Conservation (phyloP, 2,888 invertebrate species). For the Mythimna vitellina region DNA sequence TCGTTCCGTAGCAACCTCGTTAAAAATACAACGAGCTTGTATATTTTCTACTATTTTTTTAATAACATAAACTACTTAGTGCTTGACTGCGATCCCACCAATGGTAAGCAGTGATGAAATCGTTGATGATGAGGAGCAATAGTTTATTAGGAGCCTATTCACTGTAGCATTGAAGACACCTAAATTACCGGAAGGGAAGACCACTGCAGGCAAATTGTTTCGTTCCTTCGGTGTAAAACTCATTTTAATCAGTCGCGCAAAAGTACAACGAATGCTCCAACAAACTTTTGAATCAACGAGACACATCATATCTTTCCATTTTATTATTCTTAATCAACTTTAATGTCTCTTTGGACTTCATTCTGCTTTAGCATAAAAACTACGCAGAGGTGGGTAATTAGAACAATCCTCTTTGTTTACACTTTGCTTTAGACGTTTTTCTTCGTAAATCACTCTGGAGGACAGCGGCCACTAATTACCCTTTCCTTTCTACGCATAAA, state of each 20-base stretch:
- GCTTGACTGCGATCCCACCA: too few species aligned
- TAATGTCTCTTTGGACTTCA: conserved; percentile 22
- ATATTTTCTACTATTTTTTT: too few species aligned
- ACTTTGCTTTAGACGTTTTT: conserved; percentile 47
- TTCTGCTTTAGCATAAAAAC: conserved; percentile 31
- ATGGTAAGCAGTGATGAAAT: too few species aligned
- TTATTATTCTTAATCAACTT: conserved; percentile 33
- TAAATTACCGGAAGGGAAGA: too few species aligned
- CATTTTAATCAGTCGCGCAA: neutral
- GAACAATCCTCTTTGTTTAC: conserved; percentile 45
- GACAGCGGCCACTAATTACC: conserved; percentile 64
- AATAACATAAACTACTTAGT: too few species aligned
- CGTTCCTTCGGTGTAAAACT: neutral
- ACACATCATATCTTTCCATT: conserved; percentile 30
- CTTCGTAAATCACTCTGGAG: conserved; percentile 51
- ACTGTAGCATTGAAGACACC: too few species aligned
- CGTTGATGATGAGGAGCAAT: too few species aligned
- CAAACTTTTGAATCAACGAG: conserved; percentile 15
- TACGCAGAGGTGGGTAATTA: conserved; percentile 49
- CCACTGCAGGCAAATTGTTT: too few species aligned
- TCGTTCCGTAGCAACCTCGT: neutral
- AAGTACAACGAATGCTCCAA: neutral
- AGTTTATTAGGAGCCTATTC: too few species aligned
- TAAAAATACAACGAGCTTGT: too few species aligned
- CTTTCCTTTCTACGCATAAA: conserved; percentile 64